A percentile compares a stretch with the other conserved stretches of the same genome.
phyloP scores from a whole-genome alignment of 2,113 vertebrate species.

The Phoxinus phoxinus region DNA sequence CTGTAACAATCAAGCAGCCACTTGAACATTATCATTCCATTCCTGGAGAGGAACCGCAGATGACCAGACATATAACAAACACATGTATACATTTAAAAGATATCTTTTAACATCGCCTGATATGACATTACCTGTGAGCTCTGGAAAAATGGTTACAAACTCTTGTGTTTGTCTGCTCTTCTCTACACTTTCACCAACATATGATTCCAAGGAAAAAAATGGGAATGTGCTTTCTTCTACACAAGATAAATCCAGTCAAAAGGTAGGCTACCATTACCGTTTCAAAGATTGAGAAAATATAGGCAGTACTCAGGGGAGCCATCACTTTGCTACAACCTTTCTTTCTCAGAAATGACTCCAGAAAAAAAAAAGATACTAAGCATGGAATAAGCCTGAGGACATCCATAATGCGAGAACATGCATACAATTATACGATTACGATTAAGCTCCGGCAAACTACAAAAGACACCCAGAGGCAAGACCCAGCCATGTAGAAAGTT shows the following conservation, averaged over 20 bases:
- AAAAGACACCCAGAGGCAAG: conserved; percentile 13
- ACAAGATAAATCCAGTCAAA: conserved; percentile 5
- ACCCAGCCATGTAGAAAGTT: not conserved
- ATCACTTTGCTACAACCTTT: not conserved
- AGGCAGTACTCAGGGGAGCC: not conserved
- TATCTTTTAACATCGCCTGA: not conserved
- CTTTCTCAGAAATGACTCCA: not conserved
- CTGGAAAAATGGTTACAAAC: conserved; percentile 4
- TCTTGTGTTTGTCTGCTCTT: conserved; percentile 5
- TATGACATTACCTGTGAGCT: conserved; percentile 21
- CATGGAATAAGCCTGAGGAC: not conserved
- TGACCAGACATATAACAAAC: conserved; percentile 4
- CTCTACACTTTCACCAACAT: not conserved
- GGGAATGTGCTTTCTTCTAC: not conserved
- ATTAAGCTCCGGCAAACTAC: conserved; percentile 1
- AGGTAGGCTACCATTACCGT: not conserved
- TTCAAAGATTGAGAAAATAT: not conserved
- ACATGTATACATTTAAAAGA: not conserved
- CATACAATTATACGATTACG: conserved; percentile 3
- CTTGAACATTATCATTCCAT: not conserved
- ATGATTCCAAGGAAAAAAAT: not conserved
- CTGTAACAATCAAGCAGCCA: not conserved
- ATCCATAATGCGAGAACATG: conserved; percentile 6
- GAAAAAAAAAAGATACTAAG: not conserved
- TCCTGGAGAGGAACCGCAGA: not conserved